phyloP scores from a whole-genome alignment of 1,140 invertebrate genomes.

The Penaeus japonicus region DNA sequence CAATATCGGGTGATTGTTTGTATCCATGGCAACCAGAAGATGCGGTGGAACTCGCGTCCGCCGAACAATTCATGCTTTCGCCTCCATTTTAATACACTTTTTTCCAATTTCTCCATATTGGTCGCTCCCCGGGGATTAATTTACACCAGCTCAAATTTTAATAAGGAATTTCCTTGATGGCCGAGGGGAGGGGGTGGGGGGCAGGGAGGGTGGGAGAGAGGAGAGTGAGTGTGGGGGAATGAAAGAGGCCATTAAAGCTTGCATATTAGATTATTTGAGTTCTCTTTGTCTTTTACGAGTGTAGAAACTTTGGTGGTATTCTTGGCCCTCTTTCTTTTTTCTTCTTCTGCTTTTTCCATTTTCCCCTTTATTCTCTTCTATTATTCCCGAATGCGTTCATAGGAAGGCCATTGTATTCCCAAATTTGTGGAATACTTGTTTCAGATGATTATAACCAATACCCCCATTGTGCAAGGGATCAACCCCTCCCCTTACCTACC shows the following conservation, averaged over 20 bases:
- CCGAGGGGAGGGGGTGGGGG: background rate
- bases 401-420: too few relatives aligned
- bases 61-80: background rate
- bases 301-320: too few relatives aligned
- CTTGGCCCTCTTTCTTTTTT: too few relatives aligned
- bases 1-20: constrained; percentile 36
- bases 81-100: background rate
- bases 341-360: too few relatives aligned
- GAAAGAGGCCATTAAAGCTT: too few relatives aligned
- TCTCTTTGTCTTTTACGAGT: too few relatives aligned
- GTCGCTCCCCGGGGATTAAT: constrained; percentile 36
- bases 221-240: too few relatives aligned
- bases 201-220: background rate
- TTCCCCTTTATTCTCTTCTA: too few relatives aligned
- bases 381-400: too few relatives aligned
- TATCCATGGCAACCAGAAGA: constrained; percentile 35
- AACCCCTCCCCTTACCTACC: too few relatives aligned
- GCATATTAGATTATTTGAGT: too few relatives aligned
- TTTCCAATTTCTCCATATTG: constrained; percentile 32
- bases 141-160: constrained; percentile 44
- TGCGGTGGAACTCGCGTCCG: background rate
- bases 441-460: background rate
- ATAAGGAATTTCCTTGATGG: constrained; percentile 45
- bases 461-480: background rate
- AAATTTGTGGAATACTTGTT: too few relatives aligned